Evolutionary conservation across 2,113 vertebrate genomes (phyloP).

Genomic region (Kryptolebias marmoratus): DNA sequence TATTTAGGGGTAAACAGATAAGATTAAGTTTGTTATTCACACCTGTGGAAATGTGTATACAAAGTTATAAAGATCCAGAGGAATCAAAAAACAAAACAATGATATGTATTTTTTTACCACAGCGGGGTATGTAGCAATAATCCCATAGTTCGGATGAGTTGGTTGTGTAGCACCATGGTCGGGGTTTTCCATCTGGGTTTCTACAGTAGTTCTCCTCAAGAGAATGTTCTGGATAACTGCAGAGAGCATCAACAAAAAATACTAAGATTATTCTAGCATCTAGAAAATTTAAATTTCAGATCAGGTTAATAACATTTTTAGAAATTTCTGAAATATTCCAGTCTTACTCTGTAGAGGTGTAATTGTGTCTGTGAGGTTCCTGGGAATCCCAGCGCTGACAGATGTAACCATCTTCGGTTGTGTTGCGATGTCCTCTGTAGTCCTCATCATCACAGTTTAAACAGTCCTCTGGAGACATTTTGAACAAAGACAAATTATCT

Average conservation of each 20-base stretch:
- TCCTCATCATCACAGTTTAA: no score
- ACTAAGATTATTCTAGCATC: background rate
- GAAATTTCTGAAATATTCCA: background rate
- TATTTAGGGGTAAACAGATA: no score
- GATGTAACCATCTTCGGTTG: constrained; percentile 75
- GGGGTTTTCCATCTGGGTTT: constrained; percentile 91
- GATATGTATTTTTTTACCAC: constrained; percentile 80
- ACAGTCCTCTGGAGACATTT: constrained; percentile 80
- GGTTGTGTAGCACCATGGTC: constrained; percentile 93
- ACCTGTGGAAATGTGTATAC: no score
- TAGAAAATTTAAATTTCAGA: background rate
- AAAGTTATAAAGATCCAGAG: no score
- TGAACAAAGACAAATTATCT: background rate
- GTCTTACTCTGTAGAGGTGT: constrained; percentile 83
- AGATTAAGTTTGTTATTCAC: no score
- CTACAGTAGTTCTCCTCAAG: constrained; percentile 92
- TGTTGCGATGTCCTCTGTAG: constrained; percentile 86
- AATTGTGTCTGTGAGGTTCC: constrained; percentile 88
- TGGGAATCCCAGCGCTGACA: constrained; percentile 89
- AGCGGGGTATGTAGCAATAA: constrained; percentile 87
- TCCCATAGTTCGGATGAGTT: constrained; percentile 87
- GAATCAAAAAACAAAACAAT: background rate
- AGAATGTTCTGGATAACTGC: constrained; percentile 90
- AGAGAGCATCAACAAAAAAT: background rate
- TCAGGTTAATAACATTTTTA: no score